Percentiles rank a stretch among this genome's conserved stretches.
phyloP scores from a whole-genome alignment of 92 coral and sea anemone genomes.

The Hydrozoanthus gracilis region DNA sequence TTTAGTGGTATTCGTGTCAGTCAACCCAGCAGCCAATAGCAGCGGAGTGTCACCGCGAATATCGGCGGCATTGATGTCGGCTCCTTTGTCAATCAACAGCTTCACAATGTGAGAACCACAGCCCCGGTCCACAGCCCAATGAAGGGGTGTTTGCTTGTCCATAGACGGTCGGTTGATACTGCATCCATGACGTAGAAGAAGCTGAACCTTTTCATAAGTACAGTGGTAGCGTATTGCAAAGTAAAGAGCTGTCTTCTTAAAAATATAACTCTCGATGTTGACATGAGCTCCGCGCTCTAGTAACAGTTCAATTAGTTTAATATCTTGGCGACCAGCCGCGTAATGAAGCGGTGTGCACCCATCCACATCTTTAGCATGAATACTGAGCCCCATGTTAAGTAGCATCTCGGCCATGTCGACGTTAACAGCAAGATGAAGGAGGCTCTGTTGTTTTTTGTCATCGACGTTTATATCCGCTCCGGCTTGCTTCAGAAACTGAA shows the following conservation, averaged over 20 bases:
- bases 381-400: constrained; percentile 27
- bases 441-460: constrained; percentile 37
- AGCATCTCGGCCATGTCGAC: constrained; percentile 36
- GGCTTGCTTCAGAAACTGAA: constrained; percentile 16
- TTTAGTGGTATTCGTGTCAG: constrained; percentile 41
- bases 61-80: constrained; percentile 36
- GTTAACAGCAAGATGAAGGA: constrained; percentile 37
- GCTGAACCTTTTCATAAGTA: constrained; percentile 31
- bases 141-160: constrained; percentile 48
- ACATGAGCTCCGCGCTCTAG: constrained; percentile 41
- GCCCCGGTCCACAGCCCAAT: constrained; percentile 44
- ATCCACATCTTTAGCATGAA: constrained; percentile 31
- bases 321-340: constrained; percentile 41
- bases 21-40: constrained; percentile 39
- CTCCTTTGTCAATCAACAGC: constrained; percentile 34
- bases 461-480: constrained; percentile 46
- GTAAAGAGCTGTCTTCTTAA: constrained; percentile 46
- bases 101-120: constrained; percentile 35
- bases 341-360: constrained; percentile 42
- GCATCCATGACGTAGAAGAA: constrained; percentile 33
- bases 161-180: constrained; percentile 16
- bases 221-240: constrained; percentile 43
- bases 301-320: constrained; percentile 19
- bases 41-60: constrained; percentile 46
- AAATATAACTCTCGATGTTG: constrained; percentile 40